Conservation (phyloP, 1,140 invertebrate genomes). For the Cotesia vestalis region DNA sequence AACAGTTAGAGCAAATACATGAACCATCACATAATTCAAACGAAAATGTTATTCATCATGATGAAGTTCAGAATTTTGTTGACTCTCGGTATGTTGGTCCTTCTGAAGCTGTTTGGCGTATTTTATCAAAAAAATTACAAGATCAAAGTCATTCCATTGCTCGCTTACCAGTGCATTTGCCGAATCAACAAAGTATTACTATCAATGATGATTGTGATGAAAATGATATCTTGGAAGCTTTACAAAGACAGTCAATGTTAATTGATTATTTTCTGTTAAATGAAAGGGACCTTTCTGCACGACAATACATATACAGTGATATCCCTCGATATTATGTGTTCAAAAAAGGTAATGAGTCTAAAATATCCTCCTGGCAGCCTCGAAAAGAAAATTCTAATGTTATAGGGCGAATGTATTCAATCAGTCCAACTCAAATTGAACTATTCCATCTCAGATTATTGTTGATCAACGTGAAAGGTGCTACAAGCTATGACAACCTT, state of each 20-base stretch:
- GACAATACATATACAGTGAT: not conserved
- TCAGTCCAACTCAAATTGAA: conserved; percentile 33
- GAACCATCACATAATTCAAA: not conserved
- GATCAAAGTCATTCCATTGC: not conserved
- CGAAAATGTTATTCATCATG: not conserved
- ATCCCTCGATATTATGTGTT: not conserved
- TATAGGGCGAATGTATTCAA: conserved; percentile 33
- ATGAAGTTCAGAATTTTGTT: conserved; percentile 15
- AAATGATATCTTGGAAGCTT: not conserved
- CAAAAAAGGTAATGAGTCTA: not conserved
- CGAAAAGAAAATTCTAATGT: conserved; percentile 21
- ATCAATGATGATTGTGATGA: not conserved
- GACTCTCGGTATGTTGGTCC: conserved; percentile 12
- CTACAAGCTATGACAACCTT: conserved; percentile 29
- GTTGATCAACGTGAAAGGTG: conserved; percentile 15
- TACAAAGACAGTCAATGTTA: not conserved
- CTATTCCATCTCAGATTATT: conserved; percentile 36
- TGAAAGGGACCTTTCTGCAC: not conserved
- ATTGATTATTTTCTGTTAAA: not conserved
- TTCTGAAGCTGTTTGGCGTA: too few relatives aligned
- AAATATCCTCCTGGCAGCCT: not conserved
- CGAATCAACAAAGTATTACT: conserved; percentile 8
- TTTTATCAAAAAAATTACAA: not conserved
- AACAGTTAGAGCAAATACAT: not conserved
- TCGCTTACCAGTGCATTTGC: conserved; percentile 6